Base-by-base conservation (phyloP, 2,113 vertebrate genomes). In the Halcyon senegalensis region DNA sequence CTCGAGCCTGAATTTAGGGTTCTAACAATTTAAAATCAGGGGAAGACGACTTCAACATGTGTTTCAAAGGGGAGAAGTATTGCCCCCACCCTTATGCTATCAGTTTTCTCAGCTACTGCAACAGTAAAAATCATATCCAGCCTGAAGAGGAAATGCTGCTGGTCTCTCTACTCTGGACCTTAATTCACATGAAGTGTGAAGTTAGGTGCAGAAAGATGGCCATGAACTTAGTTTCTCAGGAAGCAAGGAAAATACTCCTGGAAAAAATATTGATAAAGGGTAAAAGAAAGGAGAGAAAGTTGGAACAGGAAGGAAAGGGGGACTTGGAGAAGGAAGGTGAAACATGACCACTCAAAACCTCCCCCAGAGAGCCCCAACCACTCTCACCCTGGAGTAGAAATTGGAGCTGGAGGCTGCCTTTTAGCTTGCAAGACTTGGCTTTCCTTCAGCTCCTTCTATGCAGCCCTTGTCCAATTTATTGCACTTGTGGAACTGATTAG, bases 401-500 rank as follows among this genome's bases (percentile, higher is more conserved):
- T 11, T 23, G 39, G 64, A 94, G 79, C 53, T 73, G 5, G 48
- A 68, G n/a, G 64, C 25, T 48, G 53, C 39, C 30, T 48, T 77
- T 85, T 48, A 84, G 68, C 46, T 56, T 53, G 53, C 43, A 72
- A 87, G 30, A 28, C n/a, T 81, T 87, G 79, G 84, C 59, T 85
- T 85, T 63, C 69, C 79, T 77, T 93, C 87, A 85, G 55, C 53
- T 84, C n/a, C 43, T 17, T 88, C 86, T 84, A 25, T 81, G 87
- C 86, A 90, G 46, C 82, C 77, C 83, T 90, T 90, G 74, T 84
- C 90, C 87, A 18, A 85, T 85, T 82, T 90, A 74, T 88, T 74
- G 75, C 90, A 35, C 64, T 90, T 77, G 69, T 87, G 90, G 87
- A 96, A 93, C n/a, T 82, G 84, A 94, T 94, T 88, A 94, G 69